These are phyloP conservation scores for Thereva unica DNA, from an alignment of 2,888 invertebrate species.

Conservation along the genomic window DNA sequence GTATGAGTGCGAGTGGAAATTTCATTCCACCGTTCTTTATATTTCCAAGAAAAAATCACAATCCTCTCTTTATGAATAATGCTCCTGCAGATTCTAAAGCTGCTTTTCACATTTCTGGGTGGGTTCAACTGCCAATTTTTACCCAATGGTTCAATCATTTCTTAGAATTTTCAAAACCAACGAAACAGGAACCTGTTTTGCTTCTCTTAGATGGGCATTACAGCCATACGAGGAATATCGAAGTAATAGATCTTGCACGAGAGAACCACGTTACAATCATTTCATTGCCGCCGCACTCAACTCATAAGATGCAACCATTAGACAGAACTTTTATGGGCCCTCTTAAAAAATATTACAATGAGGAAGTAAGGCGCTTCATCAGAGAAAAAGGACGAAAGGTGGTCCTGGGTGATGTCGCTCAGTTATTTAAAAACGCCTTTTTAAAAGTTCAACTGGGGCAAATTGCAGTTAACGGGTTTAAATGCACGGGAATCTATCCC, in stretches of 20 bases:
- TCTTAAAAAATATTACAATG: background rate
- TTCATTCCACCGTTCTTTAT: slow-evolving; percentile 28
- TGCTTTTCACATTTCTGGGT: slow-evolving; percentile 19
- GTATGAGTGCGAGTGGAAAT: slow-evolving; percentile 21
- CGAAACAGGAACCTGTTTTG: slow-evolving; percentile 36
- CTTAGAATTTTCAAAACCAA: slow-evolving; percentile 33
- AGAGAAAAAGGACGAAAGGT: background rate
- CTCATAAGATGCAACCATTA: background rate
- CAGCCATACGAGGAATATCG: slow-evolving; percentile 40
- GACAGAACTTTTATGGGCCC: background rate
- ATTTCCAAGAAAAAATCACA: slow-evolving; percentile 9
- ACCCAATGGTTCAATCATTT: slow-evolving; percentile 12
- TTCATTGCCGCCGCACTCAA: slow-evolving; percentile 36
- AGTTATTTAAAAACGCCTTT: too few relatives aligned
- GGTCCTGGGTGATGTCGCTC: background rate
- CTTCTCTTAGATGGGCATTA: slow-evolving; percentile 41
- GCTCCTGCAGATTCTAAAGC: too few relatives aligned
- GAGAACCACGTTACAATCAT: slow-evolving; percentile 38
- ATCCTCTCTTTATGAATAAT: slow-evolving; percentile 26
- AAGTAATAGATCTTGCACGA: slow-evolving; percentile 37
- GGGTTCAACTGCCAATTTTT: slow-evolving; percentile 5
- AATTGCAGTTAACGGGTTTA: background rate
- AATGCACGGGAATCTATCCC: background rate
- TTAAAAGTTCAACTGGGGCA: background rate
- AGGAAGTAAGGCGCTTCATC: background rate